Evolutionary conservation across 2,888 invertebrate genomes (phyloP).

Genomic region (Laothoe populi): DNA sequence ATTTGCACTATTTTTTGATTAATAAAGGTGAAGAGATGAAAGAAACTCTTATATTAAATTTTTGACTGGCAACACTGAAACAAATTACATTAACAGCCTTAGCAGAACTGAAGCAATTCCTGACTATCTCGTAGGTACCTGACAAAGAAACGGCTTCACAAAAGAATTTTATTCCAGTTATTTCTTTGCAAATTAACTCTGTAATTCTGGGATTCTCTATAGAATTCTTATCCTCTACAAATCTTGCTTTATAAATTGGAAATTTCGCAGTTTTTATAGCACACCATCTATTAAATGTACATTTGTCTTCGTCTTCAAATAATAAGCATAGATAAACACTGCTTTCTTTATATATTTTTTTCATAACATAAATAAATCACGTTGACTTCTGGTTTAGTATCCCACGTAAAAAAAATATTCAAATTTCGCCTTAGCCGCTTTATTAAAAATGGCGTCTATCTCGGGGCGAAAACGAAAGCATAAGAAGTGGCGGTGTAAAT

Average conservation of each 20-base stretch:
- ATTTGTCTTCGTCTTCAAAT: no score
- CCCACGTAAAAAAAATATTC: not conserved
- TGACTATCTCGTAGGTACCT: not conserved
- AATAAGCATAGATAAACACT: no score
- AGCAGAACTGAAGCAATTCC: conserved; percentile 5
- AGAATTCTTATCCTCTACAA: no score
- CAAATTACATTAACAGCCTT: conserved; percentile 12
- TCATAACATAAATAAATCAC: no score
- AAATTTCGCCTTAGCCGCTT: not conserved
- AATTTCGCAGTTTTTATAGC: no score
- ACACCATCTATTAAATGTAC: no score
- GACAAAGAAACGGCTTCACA: not conserved
- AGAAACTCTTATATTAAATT: conserved; percentile 8
- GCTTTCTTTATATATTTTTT: no score
- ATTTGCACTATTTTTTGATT: conserved; percentile 10
- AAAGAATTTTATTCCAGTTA: not conserved
- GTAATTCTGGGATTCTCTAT: not conserved
- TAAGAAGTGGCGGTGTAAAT: not conserved
- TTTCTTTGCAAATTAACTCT: not conserved
- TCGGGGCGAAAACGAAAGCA: conserved; percentile 16
- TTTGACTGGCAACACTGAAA: conserved; percentile 15
- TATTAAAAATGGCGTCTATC: no score
- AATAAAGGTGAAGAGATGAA: conserved; percentile 13
- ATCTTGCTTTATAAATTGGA: no score
- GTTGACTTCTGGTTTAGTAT: no score